Conservation (phyloP, 2,888 invertebrate genomes). For the Hipparchia semele region DNA sequence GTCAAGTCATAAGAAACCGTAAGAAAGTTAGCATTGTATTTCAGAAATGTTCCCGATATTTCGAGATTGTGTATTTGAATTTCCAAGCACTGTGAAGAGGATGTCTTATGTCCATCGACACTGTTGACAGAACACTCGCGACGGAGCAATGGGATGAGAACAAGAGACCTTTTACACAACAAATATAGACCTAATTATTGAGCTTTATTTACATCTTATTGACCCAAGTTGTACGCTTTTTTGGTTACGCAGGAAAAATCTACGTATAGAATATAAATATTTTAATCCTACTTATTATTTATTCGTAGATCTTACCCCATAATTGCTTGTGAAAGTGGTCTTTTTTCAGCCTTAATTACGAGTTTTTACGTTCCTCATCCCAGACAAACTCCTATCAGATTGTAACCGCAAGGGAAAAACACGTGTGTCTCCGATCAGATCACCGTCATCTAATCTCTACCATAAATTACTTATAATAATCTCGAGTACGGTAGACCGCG, state of each 20-base stretch:
- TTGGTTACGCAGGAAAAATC: too few relatives aligned
- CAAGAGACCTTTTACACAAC: constrained; percentile 6
- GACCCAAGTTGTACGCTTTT: too few relatives aligned
- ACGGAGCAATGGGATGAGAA: constrained; percentile 14
- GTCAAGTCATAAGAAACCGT: background rate
- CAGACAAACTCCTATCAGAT: constrained; percentile 30
- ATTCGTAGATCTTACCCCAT: background rate
- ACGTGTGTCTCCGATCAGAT: constrained; percentile 37
- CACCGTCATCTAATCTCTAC: constrained; percentile 43
- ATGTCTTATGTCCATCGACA: constrained; percentile 20
- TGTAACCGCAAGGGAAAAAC: constrained; percentile 37
- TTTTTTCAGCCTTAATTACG: constrained; percentile 9
- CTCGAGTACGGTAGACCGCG: constrained; percentile 29
- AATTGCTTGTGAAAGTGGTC: constrained; percentile 5
- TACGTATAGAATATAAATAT: too few relatives aligned
- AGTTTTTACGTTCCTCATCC: constrained; percentile 37
- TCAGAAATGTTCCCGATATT: background rate
- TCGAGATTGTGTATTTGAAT: constrained; percentile 13
- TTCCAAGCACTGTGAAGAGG: constrained; percentile 27
- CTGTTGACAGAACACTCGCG: constrained; percentile 56
- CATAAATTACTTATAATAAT: constrained; percentile 45
- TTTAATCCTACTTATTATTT: too few relatives aligned
- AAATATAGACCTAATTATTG: background rate
- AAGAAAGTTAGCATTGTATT: background rate
- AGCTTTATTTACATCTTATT: background rate